Conservation (phyloP, 2,888 invertebrate species). For the Platycheirus rosarum region DNA sequence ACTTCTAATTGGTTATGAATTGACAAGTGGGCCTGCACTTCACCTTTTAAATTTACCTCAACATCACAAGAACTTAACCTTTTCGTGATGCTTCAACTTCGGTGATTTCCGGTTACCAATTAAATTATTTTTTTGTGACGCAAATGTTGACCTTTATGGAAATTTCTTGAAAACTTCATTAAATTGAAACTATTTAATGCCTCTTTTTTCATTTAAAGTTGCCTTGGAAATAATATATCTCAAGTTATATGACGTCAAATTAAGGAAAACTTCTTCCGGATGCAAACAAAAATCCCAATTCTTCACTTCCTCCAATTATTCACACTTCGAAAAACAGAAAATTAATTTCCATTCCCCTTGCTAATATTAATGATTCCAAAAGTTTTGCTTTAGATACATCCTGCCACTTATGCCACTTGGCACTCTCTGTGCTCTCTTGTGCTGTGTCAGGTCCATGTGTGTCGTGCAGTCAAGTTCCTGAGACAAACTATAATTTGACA, state of each 20-base stretch:
- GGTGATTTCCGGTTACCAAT: too few species aligned
- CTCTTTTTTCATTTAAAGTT: too few species aligned
- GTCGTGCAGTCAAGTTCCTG: neutral
- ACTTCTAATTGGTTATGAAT: too few species aligned
- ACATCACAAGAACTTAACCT: too few species aligned
- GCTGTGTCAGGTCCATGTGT: neutral
- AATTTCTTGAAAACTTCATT: too few species aligned
- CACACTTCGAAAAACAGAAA: constrained; percentile 26
- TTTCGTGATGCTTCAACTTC: too few species aligned
- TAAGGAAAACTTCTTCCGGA: neutral
- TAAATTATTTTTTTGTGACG: too few species aligned
- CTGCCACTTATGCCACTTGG: constrained; percentile 47
- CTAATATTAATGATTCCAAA: constrained; percentile 41
- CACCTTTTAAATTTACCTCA: too few species aligned
- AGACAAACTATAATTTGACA: constrained; percentile 37
- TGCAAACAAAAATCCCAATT: neutral
- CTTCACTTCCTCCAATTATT: constrained; percentile 12
- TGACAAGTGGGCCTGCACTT: too few species aligned
- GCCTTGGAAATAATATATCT: too few species aligned
- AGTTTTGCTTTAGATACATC: constrained; percentile 57
- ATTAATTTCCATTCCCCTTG: neutral
- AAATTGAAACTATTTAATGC: too few species aligned
- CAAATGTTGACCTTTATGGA: too few species aligned
- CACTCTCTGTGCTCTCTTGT: neutral
- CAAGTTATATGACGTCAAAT: constrained; percentile 5